Base-by-base conservation (phyloP, 2,113 vertebrate species). In the Psilopsiagon aymara region DNA sequence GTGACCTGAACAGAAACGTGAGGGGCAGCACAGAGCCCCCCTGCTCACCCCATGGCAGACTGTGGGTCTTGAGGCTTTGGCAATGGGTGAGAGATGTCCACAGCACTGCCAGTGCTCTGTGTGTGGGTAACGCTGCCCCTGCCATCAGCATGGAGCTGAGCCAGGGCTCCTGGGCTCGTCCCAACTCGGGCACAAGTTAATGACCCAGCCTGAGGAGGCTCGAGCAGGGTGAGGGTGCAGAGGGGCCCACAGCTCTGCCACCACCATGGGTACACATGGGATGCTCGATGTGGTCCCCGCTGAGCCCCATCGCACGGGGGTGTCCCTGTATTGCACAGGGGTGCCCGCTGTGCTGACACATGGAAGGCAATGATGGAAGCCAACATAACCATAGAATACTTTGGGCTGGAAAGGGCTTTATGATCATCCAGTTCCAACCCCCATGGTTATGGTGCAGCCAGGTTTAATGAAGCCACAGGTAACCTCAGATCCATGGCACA, bases 191-290 rank as follows among this genome's bases (percentile, higher is more conserved):
- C 87, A 44, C 73, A 21, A 73, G 87, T 69, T 31, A 25, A 7
- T 7, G 69, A 66, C 95, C 81, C 27, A 1, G 41, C 13, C 0
- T 4, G 59, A 49, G 35, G 31, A 49, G 21, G 35, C 25, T 60
- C 2, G 3, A 44, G 10, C 2, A 7, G 39, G n/a, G 3, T 21
- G 59, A 73, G 24, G 49, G 63, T 74, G 82, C 90, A 71, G 57
- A 76, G 52, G n/a, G 17, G 49, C 49, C 11, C 39, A 7, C 2
- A 2, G 67, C 53, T 73, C 47, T 71, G 71, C 57, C 33, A 12
- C 51, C 6, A 2, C 63, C 68, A 4, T 1, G 1, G 14, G 53
- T 53, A n/a, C 1, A 0, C 11, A 16, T 2, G 1, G 49, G 24
- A 27, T 17, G 66, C 68, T 69, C 59, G 25, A 23, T 1, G 2